Evolutionary conservation across 1,140 invertebrate genomes (phyloP).

Genomic region (Tetramorium simillimum): DNA sequence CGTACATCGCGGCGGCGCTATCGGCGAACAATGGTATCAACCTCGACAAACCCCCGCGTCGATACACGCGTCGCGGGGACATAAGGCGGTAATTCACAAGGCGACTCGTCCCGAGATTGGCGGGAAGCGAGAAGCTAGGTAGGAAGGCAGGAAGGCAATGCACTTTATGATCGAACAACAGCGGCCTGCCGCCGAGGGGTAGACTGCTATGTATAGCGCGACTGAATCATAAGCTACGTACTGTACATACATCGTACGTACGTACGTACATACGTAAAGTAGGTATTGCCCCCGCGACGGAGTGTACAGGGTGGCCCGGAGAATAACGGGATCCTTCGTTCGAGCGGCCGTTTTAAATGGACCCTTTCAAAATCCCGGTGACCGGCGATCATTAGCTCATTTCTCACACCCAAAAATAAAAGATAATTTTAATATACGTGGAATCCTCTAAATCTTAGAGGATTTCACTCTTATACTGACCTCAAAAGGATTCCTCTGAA

Average conservation of each 20-base stretch:
- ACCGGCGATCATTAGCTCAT: neutral
- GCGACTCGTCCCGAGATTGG: constrained; percentile 65
- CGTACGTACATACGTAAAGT: constrained; percentile 38
- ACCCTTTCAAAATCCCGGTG: neutral
- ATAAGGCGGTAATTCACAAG: constrained; percentile 64
- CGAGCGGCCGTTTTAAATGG: neutral
- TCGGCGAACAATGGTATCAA: constrained; percentile 9
- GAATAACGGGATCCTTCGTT: constrained; percentile 10
- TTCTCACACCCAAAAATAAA: neutral
- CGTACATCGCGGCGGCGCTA: neutral
- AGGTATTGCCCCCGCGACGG: constrained; percentile 15
- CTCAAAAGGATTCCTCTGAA: too few species aligned
- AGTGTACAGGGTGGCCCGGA: constrained; percentile 32
- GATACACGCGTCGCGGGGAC: constrained; percentile 52
- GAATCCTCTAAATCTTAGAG: too few species aligned
- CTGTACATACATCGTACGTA: constrained; percentile 19
- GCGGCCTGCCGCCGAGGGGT: constrained; percentile 63
- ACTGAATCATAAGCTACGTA: constrained; percentile 70
- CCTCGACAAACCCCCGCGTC: neutral
- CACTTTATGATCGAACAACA: constrained; percentile 75
- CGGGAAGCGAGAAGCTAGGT: constrained; percentile 64
- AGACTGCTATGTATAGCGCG: constrained; percentile 72
- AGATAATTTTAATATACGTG: too few species aligned
- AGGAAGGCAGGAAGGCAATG: constrained; percentile 70
- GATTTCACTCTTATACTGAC: too few species aligned